Percentiles rank a stretch among this genome's conserved stretches.
Conservation (phyloP, 2,888 invertebrate genomes). For the Caenorhabditis sulstoni region DNA sequence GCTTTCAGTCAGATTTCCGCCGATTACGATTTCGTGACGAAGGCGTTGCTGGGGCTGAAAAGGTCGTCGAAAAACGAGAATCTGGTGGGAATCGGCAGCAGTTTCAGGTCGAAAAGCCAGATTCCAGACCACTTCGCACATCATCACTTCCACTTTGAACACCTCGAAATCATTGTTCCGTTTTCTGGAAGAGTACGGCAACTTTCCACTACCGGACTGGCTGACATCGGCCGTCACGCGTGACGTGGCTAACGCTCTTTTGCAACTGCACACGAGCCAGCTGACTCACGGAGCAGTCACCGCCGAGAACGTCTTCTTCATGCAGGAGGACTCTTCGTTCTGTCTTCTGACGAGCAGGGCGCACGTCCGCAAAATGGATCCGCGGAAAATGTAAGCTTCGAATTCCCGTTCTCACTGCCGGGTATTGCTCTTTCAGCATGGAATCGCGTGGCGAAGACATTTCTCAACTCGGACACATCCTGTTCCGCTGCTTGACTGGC, state of each 20-base stretch:
- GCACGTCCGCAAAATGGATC: constrained; percentile 31
- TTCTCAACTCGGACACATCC: constrained; percentile 35
- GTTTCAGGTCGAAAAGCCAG: neutral
- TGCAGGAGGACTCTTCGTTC: constrained; percentile 16
- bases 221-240: constrained; percentile 38
- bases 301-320: constrained; percentile 28
- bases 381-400: constrained; percentile 18
- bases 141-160: constrained; percentile 35
- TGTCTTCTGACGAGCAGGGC: constrained; percentile 42
- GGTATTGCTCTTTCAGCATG: constrained; percentile 28
- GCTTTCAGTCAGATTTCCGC: constrained; percentile 46
- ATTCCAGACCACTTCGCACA: constrained; percentile 22
- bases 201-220: constrained; percentile 51
- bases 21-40: constrained; percentile 42
- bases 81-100: neutral
- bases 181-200: constrained; percentile 33
- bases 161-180: constrained; percentile 18
- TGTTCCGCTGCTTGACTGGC: constrained; percentile 51
- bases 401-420: no score
- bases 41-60: constrained; percentile 5
- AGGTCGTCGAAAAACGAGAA: constrained; percentile 39
- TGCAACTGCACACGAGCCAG: constrained; percentile 42
- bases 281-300: constrained; percentile 31
- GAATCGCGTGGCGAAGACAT: constrained; percentile 43
- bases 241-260: constrained; percentile 30